Evolutionary conservation across 2,888 invertebrate species (phyloP), one percentile per base, ranked within the genome.

Genomic region (Tetragonula carbonaria): DNA sequence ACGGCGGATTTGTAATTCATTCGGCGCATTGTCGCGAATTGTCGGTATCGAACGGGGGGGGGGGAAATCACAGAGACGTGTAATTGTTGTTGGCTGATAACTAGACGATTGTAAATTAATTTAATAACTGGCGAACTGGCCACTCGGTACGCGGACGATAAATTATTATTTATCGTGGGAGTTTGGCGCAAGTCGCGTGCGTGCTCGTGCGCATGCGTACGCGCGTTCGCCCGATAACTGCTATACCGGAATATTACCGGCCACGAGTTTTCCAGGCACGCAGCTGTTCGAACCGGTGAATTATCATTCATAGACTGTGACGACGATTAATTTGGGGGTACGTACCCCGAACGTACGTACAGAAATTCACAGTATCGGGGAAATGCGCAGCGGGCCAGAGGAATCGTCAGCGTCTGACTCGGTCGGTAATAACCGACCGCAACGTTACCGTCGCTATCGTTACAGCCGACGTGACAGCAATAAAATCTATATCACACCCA

Each of bases 401-500:
- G 72, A 73, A 51, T 28, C 83, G 72, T 50, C 77, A n/a, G 66
- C 66, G 53, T 78, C 76, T 80, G 62, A 45, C 74, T 55, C 63
- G 72, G 65, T 55, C 74, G 45, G 78, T 82, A 88, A 86, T 84
- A 84, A 77, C 79, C 73, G 33, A 33, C 2, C 50, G 16, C 50
- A 45, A 78, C 81, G 74, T 84, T 86, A 85, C 59, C 74, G 75
- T 76, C 45, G 66, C 75, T 70, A 63, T 78, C 78, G 80, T 78
- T 62, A 51, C 78, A 51, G 45, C 11, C 78, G 77, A 80, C 82
- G 82, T 79, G 80, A 77, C 87, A 68, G 55, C 85, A 84, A 88
- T 89, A 87, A 88, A 88, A 88, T 89, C 80, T 84, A 82, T 77
- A 82, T 85, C 89, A 70, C 70, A 63, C 57, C 87, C 80, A 85